Base-by-base conservation (phyloP, 2,113 vertebrate genomes). In the Nesospiza acunhae region DNA sequence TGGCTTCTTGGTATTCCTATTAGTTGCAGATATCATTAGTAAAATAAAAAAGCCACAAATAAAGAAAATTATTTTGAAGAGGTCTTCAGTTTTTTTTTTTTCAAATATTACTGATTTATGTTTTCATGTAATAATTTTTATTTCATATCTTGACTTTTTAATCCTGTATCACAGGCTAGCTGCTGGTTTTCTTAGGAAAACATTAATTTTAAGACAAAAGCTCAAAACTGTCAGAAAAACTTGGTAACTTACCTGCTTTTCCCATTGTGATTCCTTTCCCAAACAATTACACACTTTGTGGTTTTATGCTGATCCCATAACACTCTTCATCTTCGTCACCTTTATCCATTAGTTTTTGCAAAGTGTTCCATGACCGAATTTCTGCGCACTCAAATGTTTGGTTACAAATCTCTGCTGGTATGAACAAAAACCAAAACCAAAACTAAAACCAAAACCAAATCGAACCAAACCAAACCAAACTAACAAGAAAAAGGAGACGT, bases 1-100 rank as follows among this genome's bases (percentile, higher is more conserved):
- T 20, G 30, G 7, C 5, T 47, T 90, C 24, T 49, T 49, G 13
- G 23, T 49, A 49, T 49, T 49, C 4, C 12, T 19, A 23, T 18
- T 31, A 33, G 5, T 41, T 77, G 16, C 31, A 73, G 19, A 37
- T 8, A 52, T 20, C 12, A 27, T 26, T n/a, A 26, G 12, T 15
- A 41, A 35, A 33, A 72, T 24, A 8, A 7, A 59, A 70, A 72
- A 41, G 3, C 3, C 5, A 50, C 8, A 58, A 68, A 63, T 15
- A 37, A 64, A 55, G 22, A 63, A 37, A 37, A 42, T 3, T 6
- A 22, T 37, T 70, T 27, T 15, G 2, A 68, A 49, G 2, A 13
- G 1, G 10, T 8, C 5, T 1, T 42, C 41, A 42, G 15, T 3
- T 6, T 18, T 44, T 3, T 6, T 18, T 44, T 33, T 22, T 17